Evolutionary conservation across 2,113 vertebrate species (phyloP).

Genomic region (Nothocercus nigrocapillus): DNA sequence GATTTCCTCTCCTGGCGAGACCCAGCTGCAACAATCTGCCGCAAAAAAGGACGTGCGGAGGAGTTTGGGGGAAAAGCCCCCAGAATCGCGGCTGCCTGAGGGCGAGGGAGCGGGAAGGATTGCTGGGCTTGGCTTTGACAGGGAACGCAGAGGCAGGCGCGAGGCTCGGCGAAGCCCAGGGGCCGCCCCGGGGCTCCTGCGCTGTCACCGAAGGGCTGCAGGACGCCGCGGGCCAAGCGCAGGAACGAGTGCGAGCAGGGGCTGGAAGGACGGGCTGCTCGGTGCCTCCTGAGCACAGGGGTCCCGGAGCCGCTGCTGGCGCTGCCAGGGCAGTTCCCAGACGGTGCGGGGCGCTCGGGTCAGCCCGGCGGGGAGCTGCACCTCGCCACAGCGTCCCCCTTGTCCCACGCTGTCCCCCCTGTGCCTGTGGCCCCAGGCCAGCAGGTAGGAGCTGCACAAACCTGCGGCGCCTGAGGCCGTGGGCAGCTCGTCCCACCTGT

Average conservation of each 20-base stretch:
- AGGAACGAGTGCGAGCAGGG: neutral
- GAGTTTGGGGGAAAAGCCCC: neutral
- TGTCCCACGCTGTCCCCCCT: neutral
- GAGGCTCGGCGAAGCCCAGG: neutral
- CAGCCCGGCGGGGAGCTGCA: neutral
- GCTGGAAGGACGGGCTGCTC: neutral
- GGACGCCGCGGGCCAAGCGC: neutral
- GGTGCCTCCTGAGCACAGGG: neutral
- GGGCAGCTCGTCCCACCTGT: neutral
- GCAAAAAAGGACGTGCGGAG: neutral
- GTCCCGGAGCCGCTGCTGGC: neutral
- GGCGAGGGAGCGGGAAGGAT: neutral
- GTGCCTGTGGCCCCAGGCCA: neutral
- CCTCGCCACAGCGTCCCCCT: neutral
- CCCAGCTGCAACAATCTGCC: neutral
- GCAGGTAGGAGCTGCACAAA: neutral
- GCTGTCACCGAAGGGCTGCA: neutral
- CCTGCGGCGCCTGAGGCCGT: fast-evolving
- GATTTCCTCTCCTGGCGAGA: neutral
- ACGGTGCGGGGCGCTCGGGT: neutral
- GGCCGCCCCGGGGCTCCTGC: neutral
- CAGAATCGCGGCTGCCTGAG: neutral
- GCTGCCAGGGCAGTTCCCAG: neutral
- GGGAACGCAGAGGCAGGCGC: neutral
- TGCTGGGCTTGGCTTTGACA: neutral